Conservation (phyloP, 1,140 invertebrate genomes). For the Amphibalanus amphitrite region DNA sequence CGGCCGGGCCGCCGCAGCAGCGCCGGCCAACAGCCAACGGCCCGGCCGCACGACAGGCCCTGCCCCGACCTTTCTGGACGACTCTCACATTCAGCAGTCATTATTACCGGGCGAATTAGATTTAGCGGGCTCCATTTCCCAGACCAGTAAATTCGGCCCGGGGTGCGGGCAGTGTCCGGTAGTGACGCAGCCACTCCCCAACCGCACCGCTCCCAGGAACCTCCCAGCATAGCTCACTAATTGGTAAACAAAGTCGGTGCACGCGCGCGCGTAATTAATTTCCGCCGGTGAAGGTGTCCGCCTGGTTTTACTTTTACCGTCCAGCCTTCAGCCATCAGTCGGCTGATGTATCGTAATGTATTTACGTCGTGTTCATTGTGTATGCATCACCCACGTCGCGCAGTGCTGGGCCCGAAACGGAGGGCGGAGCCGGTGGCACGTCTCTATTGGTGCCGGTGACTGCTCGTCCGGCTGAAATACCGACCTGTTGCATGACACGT, state of each 20-base stretch:
- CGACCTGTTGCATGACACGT: not conserved
- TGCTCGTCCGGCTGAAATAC: not conserved
- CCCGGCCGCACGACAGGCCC: not conserved
- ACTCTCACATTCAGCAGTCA: not conserved
- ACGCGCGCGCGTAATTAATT: not conserved
- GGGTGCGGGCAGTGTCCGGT: too few species aligned
- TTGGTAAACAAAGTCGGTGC: not conserved
- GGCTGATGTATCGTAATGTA: not conserved
- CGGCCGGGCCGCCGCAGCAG: too few species aligned
- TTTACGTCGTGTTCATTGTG: not conserved
- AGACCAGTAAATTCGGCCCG: not conserved
- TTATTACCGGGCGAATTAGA: not conserved
- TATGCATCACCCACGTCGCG: constrained; percentile 1
- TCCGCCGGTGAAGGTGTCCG: not conserved
- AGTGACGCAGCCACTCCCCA: too few species aligned
- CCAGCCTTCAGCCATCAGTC: not conserved
- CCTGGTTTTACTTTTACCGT: not conserved
- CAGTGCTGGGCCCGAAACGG: not conserved
- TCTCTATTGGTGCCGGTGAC: not conserved
- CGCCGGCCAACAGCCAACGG: not conserved
- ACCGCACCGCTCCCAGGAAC: too few species aligned
- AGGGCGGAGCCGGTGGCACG: not conserved
- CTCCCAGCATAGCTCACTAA: not conserved
- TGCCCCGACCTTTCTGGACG: not conserved
- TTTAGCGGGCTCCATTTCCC: constrained; percentile 1